Evolutionary conservation across 2,113 vertebrate species (phyloP), one percentile per base, ranked within the genome.

Genomic region (Chinchilla lanigera): DNA sequence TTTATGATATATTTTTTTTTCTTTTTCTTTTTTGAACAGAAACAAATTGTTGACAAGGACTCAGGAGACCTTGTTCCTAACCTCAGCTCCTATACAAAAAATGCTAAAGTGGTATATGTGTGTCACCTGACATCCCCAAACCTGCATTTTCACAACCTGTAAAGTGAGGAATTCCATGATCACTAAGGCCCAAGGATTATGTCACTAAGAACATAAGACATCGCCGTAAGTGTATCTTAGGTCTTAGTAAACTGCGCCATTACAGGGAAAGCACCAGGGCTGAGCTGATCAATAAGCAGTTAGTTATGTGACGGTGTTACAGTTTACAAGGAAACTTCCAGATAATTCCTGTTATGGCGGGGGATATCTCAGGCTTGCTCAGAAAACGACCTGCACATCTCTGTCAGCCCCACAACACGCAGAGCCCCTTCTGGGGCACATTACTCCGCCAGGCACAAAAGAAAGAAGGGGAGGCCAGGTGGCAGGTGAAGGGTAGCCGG

Each of bases 71-170:
- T 52, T 83, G 47, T 67, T 94, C 47, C 78, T 89, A 89, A 81
- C 54, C 85, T 94, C 86, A 90, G 33, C 69, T 93, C 67, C 60
- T 93, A 60, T 63, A 50, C 47, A n/a, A 65, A 95, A 50, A 77
- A 61, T 38, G 38, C 22, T 47, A 56, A 77, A 28, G 56, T 44
- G 60, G 54, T 47, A 56, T 13, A 52, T 28, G 54, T 19, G 20
- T 80, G 41, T 65, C 47, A 56, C 4, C 4, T 16, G 47, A 65
- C 54, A 75, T 50, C 69, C 60, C n/a, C 58, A 35, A 33, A 54
- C 24, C 47, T 94, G n/a, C 71, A 28, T 81, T 38, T 60, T 33
- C 63, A 26, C 71, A n/a, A 52, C 24, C 38, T 94, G 30, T 28
- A 47, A 71, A 69, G 63, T 35, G 81, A 95, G 82, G 10, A 85